Conservation (phyloP, 2,113 vertebrate species). For the Myotis brandtii region DNA sequence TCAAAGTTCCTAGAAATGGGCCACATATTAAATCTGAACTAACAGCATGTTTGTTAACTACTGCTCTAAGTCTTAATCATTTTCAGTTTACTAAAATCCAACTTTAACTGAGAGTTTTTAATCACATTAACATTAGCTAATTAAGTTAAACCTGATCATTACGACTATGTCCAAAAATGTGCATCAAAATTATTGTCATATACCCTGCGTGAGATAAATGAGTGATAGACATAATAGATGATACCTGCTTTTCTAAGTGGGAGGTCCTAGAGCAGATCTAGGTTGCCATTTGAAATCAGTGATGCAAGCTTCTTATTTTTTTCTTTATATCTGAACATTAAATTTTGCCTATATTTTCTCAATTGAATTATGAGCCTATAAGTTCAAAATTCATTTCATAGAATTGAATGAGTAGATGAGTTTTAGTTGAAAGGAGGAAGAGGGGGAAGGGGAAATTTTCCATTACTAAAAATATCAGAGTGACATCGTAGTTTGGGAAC, state of each 20-base stretch:
- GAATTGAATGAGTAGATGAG: background rate
- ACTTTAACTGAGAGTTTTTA: background rate
- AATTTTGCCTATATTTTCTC: background rate
- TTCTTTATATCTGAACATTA: background rate
- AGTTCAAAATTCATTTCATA: conserved; percentile 29
- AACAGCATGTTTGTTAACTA: background rate
- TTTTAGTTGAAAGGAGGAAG: background rate
- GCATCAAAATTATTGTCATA: background rate
- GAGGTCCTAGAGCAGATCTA: background rate
- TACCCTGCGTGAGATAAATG: background rate
- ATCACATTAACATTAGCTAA: background rate
- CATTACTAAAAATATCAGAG: background rate
- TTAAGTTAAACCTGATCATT: background rate
- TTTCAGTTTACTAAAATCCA: conserved; percentile 28
- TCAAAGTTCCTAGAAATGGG: background rate
- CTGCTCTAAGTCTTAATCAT: background rate
- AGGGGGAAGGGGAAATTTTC: background rate
- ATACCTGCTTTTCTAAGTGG: background rate
- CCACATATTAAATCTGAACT: background rate
- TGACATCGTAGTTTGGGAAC: background rate
- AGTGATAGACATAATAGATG: background rate
- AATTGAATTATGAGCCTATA: background rate
- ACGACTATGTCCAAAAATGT: background rate
- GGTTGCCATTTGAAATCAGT: background rate
- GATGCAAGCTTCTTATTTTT: background rate